These are phyloP conservation scores for Ditula angustiorana DNA, from an alignment of 2,888 invertebrate species.

Conservation along the genomic window DNA sequence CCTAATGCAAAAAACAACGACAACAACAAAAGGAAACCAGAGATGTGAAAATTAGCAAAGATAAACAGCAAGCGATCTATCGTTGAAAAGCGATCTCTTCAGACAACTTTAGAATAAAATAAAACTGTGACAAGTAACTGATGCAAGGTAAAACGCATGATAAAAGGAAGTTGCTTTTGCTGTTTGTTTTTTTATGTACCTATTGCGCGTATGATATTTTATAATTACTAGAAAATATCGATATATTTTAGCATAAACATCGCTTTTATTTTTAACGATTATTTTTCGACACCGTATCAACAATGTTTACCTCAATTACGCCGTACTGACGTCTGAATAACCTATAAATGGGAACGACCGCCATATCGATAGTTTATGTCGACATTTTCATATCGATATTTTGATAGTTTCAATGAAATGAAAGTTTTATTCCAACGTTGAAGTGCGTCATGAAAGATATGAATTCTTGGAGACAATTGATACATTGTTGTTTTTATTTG, in stretches of 20 bases:
- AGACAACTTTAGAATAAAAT: too few relatives aligned
- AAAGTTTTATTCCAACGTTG: constrained; percentile 39
- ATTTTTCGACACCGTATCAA: constrained; percentile 15
- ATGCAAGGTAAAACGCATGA: too few relatives aligned
- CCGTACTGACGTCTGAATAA: constrained; percentile 33
- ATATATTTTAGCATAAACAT: neutral
- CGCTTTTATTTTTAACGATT: constrained; percentile 16
- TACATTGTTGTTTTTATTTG: constrained; percentile 26
- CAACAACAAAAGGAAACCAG: too few relatives aligned
- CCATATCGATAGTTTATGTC: constrained; percentile 38
- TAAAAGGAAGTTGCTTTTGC: too few relatives aligned
- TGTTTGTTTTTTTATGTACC: too few relatives aligned
- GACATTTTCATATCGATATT: constrained; percentile 40
- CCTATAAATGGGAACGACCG: constrained; percentile 37
- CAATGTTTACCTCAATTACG: constrained; percentile 39
- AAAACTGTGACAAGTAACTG: too few relatives aligned
- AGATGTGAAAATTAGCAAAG: too few relatives aligned
- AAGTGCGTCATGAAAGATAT: constrained; percentile 33
- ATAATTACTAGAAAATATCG: too few relatives aligned
- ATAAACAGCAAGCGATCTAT: too few relatives aligned
- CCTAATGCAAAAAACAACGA: too few relatives aligned
- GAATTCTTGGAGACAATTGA: constrained; percentile 29
- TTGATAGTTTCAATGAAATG: constrained; percentile 36
- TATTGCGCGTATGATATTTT: too few relatives aligned
- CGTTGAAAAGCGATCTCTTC: too few relatives aligned